Evolutionary conservation across 2,113 vertebrate genomes (phyloP).

Genomic region (Apteryx owenii): DNA sequence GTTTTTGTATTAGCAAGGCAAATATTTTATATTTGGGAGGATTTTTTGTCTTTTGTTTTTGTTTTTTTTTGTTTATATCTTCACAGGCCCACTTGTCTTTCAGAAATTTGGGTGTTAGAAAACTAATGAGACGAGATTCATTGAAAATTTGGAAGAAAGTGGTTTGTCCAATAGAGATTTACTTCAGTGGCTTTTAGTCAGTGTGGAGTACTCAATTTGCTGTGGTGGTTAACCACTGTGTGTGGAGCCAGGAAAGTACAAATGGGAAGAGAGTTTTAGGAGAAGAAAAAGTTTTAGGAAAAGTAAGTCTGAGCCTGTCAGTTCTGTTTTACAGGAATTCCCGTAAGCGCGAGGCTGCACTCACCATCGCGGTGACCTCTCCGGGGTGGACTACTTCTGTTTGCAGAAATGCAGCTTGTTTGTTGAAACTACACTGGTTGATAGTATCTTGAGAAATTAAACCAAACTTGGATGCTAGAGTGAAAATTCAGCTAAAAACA

Average conservation of each 20-base stretch:
- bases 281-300: neutral
- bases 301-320: neutral
- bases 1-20: neutral
- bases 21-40: neutral
- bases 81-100: neutral
- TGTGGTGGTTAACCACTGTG: neutral
- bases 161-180: accelerated
- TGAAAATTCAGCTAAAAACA: neutral
- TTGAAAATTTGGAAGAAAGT: neutral
- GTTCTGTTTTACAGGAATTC: neutral
- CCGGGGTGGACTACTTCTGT: neutral
- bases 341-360: too few species aligned
- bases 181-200: neutral
- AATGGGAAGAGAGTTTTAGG: neutral
- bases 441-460: neutral
- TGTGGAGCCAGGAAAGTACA: neutral
- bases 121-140: neutral
- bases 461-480: neutral
- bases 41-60: neutral
- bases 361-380: neutral
- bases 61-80: neutral
- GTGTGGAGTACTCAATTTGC: neutral
- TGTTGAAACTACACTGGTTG: neutral
- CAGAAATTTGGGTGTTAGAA: neutral
- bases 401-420: neutral